Evolutionary conservation across 2,797 vertebrate genomes (phyloP).

Genomic region (Lithobates pipiens): DNA sequence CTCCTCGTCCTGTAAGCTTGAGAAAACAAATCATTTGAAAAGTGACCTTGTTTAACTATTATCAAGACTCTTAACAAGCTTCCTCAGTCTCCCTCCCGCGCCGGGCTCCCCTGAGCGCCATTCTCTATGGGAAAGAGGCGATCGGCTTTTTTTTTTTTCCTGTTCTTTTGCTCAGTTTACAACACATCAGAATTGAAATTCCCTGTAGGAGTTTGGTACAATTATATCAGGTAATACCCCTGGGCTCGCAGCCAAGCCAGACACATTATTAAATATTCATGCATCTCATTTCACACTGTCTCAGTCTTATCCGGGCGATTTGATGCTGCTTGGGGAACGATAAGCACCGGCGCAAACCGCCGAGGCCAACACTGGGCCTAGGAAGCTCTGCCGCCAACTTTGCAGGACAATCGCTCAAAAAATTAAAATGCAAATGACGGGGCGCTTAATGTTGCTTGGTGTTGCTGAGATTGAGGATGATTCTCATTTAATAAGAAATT

Average conservation of each 20-base stretch:
- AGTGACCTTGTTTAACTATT: conserved; percentile 38
- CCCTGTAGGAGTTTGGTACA: conserved; percentile 35
- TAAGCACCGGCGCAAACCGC: conserved; percentile 19
- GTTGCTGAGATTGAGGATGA: not conserved
- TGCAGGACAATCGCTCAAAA: not conserved
- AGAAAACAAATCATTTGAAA: conserved; percentile 35
- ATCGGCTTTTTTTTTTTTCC: conserved; percentile 30
- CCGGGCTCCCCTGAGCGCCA: not conserved
- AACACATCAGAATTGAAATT: conserved; percentile 58
- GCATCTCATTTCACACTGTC: conserved; percentile 56
- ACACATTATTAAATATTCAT: conserved; percentile 57
- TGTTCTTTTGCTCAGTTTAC: conserved; percentile 56
- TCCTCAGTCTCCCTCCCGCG: not conserved
- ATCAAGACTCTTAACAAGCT: conserved; percentile 35
- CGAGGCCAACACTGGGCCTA: conserved; percentile 27
- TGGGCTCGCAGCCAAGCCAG: conserved; percentile 42
- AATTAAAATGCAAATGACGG: conserved; percentile 37
- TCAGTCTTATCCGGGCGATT: conserved; percentile 48
- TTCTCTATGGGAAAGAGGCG: conserved; percentile 30
- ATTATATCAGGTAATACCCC: conserved; percentile 60
- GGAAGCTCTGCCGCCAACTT: conserved; percentile 36
- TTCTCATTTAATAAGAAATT: conserved; percentile 28
- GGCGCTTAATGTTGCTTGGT: not conserved
- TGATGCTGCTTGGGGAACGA: conserved; percentile 36
- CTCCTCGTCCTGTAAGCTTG: not conserved